Evolutionary conservation across 2,797 vertebrate genomes (phyloP).

Genomic region (Rhinoraja longicauda): DNA sequence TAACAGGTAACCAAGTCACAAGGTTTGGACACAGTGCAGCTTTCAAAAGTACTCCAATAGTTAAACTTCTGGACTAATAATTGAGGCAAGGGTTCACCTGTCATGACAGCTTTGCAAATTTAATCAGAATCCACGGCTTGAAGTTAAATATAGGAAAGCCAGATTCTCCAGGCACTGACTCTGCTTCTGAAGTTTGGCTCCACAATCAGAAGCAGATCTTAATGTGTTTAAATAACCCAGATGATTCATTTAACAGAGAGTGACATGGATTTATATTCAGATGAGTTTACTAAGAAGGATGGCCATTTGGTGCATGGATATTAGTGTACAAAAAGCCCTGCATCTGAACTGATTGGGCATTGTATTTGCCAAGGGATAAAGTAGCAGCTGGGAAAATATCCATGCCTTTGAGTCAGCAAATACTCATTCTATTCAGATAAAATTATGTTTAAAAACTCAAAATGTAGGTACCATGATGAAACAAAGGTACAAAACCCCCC

Average conservation of each 20-base stretch:
- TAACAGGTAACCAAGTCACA: no score
- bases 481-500: neutral
- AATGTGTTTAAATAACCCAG: no score
- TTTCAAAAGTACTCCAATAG: neutral
- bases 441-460: neutral
- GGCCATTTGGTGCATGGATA: neutral
- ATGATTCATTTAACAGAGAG: no score
- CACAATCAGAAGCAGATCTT: no score
- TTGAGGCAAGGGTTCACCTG: neutral
- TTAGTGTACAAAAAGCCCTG: neutral
- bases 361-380: neutral
- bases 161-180: neutral
- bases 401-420: neutral
- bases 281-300: neutral
- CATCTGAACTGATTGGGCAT: neutral
- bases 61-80: neutral
- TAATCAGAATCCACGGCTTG: neutral
- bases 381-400: neutral
- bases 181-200: no score
- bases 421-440: neutral
- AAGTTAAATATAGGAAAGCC: neutral
- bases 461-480: neutral
- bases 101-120: neutral
- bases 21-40: neutral
- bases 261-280: no score